Base-by-base conservation (phyloP, 1,140 invertebrate genomes). In the Nebria ingens region DNA sequence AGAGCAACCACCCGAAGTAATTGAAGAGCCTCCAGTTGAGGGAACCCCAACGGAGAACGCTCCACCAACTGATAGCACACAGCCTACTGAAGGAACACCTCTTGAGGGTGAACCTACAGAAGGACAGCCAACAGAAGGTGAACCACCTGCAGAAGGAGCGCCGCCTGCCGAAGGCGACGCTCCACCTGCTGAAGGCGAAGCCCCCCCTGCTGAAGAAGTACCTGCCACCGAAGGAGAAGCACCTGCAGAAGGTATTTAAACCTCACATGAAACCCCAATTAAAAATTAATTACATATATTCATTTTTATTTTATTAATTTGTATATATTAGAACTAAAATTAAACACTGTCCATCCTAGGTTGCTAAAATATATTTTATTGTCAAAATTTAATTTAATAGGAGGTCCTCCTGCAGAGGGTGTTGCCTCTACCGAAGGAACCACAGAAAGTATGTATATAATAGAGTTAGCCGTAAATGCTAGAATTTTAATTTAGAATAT, bases 141-240 rank as follows among this genome's bases (percentile, higher is more conserved):
- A 53, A 20, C 66, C 62, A 38, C 68, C 70, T 2, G 66, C 69
- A 20, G 69, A 68, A 38, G 67, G 68, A 40, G 68, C 67, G 22
- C 67, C 68, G 20, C 65, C 71, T 15, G 65, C 65, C 17, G 73
- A 76, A 59, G 73, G 69, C 66, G 70, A 68, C 57, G 68, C 67
- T 20, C 65, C 68, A 49, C 58, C 67, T 13, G 62, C 64, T 1
- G 70, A 67, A 52, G 70, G 59, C 49, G 61, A n/a, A 34, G 25
- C 25, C 6, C 25, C 63, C 0, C 54, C 61, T 23, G 59, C 61
- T 52, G 65, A 65, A 56, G 64, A 60, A 21, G 56, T 60, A 19
- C 59, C 64, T 21, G 61, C 64, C 2, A 64, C 62, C 21, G 68
- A 59, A 50, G 68, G 65, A 21, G 59, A 64, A 21, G 59, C 61